These are phyloP conservation scores for Darevskia nairensis DNA, from an alignment of 2,797 vertebrate species.

Conservation along the genomic window DNA sequence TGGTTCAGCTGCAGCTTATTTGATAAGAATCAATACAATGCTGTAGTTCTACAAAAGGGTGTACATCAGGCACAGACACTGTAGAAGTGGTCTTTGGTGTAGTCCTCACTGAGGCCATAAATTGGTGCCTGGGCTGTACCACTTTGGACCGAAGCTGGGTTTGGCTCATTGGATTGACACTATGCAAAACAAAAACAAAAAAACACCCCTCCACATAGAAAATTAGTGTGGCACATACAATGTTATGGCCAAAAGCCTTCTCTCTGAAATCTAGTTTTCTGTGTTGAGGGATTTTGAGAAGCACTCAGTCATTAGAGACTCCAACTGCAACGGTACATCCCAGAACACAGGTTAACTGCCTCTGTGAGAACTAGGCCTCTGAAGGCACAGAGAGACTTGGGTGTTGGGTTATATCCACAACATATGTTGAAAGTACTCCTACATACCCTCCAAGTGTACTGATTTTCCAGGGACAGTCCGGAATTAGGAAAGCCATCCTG, in stretches of 20 bases:
- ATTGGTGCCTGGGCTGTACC: background rate
- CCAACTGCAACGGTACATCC: too few relatives aligned
- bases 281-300: background rate
- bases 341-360: too few relatives aligned
- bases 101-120: background rate
- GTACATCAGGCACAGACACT: background rate
- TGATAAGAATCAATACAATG: conserved; percentile 36
- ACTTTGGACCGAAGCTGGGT: background rate
- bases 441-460: too few relatives aligned
- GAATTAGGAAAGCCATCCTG: too few relatives aligned
- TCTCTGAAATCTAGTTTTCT: background rate
- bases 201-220: background rate
- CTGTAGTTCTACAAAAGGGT: conserved; percentile 42
- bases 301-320: too few relatives aligned
- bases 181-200: background rate
- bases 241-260: background rate
- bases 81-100: background rate
- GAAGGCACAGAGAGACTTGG: too few relatives aligned
- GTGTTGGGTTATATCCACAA: too few relatives aligned
- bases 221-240: background rate
- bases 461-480: too few relatives aligned
- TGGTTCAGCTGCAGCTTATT: conserved; percentile 37
- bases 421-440: too few relatives aligned
- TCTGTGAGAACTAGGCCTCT: too few relatives aligned
- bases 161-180: background rate